Conservation (phyloP, 2,797 vertebrate species). For the Echiichthys vipera region DNA sequence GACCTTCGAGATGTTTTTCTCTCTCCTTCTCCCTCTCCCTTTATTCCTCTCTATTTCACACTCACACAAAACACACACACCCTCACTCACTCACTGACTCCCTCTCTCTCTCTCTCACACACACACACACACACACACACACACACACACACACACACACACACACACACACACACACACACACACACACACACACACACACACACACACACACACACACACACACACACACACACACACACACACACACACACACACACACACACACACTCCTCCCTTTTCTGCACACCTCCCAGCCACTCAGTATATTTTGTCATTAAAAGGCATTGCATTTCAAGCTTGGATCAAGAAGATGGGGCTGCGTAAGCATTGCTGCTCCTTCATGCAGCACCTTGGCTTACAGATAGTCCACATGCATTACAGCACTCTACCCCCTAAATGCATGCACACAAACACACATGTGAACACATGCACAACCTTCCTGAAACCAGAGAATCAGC, state of each 20-base stretch:
- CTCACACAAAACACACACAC: conserved; percentile 54
- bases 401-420: conserved; percentile 73
- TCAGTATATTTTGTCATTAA: conserved; percentile 84
- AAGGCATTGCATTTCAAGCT: conserved; percentile 80
- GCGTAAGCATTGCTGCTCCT: conserved; percentile 73
- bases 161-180: neutral
- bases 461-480: conserved; percentile 38
- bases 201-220: neutral
- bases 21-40: conserved; percentile 79
- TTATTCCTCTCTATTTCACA: conserved; percentile 82
- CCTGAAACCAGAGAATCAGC: conserved; percentile 56
- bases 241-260: conserved; percentile 19
- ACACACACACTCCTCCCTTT: conserved; percentile 41
- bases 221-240: conserved; percentile 27
- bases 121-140: conserved; percentile 15
- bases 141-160: conserved; percentile 51
- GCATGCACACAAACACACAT: conserved; percentile 39
- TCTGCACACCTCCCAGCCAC: conserved; percentile 68
- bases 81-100: too few species aligned
- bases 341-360: conserved; percentile 81
- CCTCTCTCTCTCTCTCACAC: conserved; percentile 74
- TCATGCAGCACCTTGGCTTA: conserved; percentile 74
- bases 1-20: conserved; percentile 88
- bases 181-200: neutral
- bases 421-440: conserved; percentile 28